Evolutionary conservation across 2,888 invertebrate genomes (phyloP), one percentile per base, ranked within the genome.

Genomic region (Nymphalis urticae): DNA sequence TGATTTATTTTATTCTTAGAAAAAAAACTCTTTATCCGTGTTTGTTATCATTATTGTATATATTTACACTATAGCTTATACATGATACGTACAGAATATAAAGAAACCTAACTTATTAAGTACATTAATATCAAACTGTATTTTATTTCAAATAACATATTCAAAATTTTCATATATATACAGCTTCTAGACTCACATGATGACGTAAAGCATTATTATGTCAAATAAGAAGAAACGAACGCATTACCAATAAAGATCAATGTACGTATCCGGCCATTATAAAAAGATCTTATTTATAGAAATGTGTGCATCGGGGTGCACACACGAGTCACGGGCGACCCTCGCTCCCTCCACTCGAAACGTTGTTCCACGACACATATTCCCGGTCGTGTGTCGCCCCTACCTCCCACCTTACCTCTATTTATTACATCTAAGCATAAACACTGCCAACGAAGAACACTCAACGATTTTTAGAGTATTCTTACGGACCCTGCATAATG

Each of bases 331-430:
- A 68, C 53, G 53, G 50, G 58, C 69, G 64, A 77, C 76, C 72
- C 77, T 72, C 73, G 74, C 73, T 73, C 75, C 77, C 77, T 77
- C 83, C 83, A 82, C 86, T 86, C 80, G 83, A 68, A 75, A 75
- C 75, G 76, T 75, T 73, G 72, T 70, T 73, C 75, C 74, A 74
- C 77, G 76, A 77, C 77, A 77, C 77, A 78, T 73, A 76, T 78
- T 77, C 75, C 72, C 73, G 58, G 56, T 68, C 65, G 48, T 60
- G 65, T 73, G 70, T 76, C 75, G 72, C 75, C 75, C 75, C 75
- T 72, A 70, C 74, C 73, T 72, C 74, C 54, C 54, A 71, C 69
- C 70, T 72, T 74, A 73, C 74, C 63, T 75, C 72, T 76, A 72
- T 73, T 75, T 76, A 76, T 77, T 77, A 75, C 77, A 67, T 77